Percentiles rank a stretch among this genome's conserved stretches.
phyloP scores from a whole-genome alignment of 2,888 invertebrate species.

The Formica aserva region DNA sequence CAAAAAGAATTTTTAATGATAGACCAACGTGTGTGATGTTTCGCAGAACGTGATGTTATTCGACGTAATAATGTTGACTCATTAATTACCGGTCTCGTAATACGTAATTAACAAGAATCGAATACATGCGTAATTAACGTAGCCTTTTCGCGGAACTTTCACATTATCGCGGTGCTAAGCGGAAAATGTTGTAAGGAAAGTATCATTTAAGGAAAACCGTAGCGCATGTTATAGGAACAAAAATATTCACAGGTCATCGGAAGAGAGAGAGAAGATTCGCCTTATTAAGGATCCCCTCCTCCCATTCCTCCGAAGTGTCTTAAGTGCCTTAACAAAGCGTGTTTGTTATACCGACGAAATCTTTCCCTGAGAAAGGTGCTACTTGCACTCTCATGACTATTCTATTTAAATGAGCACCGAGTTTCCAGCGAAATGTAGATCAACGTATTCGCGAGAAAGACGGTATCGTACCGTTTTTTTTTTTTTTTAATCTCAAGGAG shows the following conservation, averaged over 20 bases:
- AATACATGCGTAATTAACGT: background rate
- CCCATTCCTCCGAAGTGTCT: background rate
- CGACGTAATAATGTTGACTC: constrained; percentile 28
- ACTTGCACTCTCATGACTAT: constrained; percentile 80
- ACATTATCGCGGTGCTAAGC: background rate
- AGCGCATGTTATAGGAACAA: background rate
- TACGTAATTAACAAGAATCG: constrained; percentile 27
- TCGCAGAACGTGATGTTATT: background rate
- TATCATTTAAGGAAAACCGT: background rate
- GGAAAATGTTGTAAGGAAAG: background rate
- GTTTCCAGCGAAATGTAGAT: constrained; percentile 59
- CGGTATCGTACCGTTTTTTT: background rate
- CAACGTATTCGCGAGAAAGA: constrained; percentile 59
- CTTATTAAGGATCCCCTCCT: background rate
- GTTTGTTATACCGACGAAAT: constrained; percentile 50
- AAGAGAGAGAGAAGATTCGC: background rate
- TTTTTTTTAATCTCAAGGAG: constrained; percentile 22
- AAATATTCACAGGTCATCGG: background rate
- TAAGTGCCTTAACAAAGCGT: constrained; percentile 44
- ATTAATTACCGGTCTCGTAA: constrained; percentile 18
- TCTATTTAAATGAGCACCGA: constrained; percentile 76
- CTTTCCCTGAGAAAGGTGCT: constrained; percentile 79
- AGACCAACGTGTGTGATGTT: background rate
- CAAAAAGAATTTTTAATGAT: background rate
- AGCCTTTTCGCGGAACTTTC: background rate